Base-by-base conservation (phyloP, 1,140 invertebrate genomes). In the Zelostemma sp. region DNA sequence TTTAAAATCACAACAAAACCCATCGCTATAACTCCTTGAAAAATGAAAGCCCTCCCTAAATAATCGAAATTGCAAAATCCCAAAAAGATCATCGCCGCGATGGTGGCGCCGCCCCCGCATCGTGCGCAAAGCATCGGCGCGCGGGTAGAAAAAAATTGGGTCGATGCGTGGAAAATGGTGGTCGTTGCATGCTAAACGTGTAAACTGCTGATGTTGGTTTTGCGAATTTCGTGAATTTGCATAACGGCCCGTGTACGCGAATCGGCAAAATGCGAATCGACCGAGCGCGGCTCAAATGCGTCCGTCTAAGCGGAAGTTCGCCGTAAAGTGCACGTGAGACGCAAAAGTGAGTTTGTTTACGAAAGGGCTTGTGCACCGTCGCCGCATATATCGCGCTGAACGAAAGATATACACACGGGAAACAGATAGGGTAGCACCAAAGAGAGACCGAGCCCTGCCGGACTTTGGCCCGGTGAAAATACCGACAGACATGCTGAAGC, bases 401-500 rank as follows among this genome's bases (percentile, higher is more conserved):
- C 31, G 47, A 66, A 50, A 33, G 53, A 63, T 25, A 63, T 35
- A 15, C 38, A 54, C 21, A 21, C 60, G 18, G 17, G 41, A 28
- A 33, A 41, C 21, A 21, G 31, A 25, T 49, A 54, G 72, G 62
- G 74, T 60, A 72, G 77, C n/a, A n/a, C n/a, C 21, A 25, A 25
- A 25, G 8, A 25, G 72, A 71, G 73, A 72, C 72, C 33, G 70
- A 78, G 73, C 45, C 47, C 35, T 65, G 75, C 80, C 77, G 77
- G 79, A 80, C 73, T 81, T 80, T 67, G 76, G 79, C 74, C 77
- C 80, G 79, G 80, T 79, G 57, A 69, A 68, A 78, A 77, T 60
- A 76, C 62, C 56, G 67, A 75, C 78, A 82, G 80, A 81, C 69
- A 97, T 97, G 95, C 93, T 95, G 90, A 97, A 96, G 87, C 93